A percentile compares a stretch with the other conserved stretches of the same genome.
phyloP scores from a whole-genome alignment of 2,888 invertebrate genomes.

The Oligia latruncula region DNA sequence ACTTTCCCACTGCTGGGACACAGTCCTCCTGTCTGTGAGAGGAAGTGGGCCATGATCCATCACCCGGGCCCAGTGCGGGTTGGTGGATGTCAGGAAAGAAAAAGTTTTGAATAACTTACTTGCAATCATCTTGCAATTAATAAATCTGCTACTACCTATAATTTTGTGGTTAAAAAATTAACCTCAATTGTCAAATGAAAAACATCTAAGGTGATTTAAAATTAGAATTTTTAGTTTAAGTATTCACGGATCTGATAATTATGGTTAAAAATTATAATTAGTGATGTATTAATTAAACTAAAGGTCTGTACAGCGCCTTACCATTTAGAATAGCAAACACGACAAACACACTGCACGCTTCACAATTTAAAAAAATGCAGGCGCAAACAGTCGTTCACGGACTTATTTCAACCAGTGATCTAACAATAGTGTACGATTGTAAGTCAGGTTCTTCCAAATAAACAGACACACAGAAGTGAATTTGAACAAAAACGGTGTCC shows the following conservation, averaged over 20 bases:
- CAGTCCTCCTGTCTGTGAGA: not conserved
- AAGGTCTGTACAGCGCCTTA: not conserved
- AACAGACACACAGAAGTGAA: conserved; percentile 10
- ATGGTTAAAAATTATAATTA: not conserved
- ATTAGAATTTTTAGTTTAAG: not conserved
- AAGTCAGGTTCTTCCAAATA: conserved; percentile 2
- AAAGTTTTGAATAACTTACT: no score
- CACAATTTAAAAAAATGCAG: not conserved
- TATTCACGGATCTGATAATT: no score
- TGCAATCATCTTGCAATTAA: no score
- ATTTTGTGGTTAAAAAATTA: not conserved
- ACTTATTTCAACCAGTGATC: not conserved
- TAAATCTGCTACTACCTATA: no score
- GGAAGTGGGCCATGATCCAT: not conserved
- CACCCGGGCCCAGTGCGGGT: not conserved
- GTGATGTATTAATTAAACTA: not conserved
- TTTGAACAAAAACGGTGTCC: conserved; percentile 48
- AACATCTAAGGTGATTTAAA: not conserved
- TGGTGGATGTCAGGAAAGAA: not conserved
- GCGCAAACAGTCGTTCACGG: not conserved
- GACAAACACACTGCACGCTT: not conserved
- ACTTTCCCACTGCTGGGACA: not conserved
- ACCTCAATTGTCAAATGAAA: not conserved
- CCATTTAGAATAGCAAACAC: not conserved
- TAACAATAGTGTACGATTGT: not conserved